These are phyloP conservation scores for Montipora cactus DNA, from an alignment of 64 coral and sea anemone genomes.

Conservation along the genomic window DNA sequence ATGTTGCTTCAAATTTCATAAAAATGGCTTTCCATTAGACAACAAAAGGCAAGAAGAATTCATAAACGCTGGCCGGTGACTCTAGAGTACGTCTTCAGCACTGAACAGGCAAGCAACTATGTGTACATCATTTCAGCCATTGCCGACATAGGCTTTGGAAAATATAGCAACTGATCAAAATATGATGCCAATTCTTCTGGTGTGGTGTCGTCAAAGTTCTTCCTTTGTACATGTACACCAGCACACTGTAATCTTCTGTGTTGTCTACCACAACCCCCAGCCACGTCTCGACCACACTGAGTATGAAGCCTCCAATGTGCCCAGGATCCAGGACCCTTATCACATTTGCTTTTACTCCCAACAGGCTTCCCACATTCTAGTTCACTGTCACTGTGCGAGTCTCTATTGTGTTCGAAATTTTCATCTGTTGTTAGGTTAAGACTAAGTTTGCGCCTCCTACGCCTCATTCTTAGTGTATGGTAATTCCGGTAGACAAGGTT, in stretches of 20 bases:
- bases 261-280: constrained; percentile 81
- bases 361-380: constrained; percentile 12
- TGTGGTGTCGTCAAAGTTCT: constrained; percentile 96
- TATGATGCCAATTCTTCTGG: constrained; percentile 98
- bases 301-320: constrained; percentile 1
- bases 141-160: constrained; percentile 99
- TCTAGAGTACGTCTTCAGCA: too few species aligned
- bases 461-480: constrained; percentile 19
- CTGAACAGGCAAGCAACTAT: neutral
- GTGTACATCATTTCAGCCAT: constrained; percentile 99
- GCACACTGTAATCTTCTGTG: constrained; percentile 75
- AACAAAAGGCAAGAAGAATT: neutral
- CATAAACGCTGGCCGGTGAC: neutral
- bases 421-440: constrained; percentile 8
- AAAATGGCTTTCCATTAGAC: neutral
- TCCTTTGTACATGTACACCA: constrained; percentile 50
- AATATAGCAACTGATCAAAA: constrained; percentile 95
- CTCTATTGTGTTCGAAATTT: constrained; percentile 6
- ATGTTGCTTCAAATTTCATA: neutral
- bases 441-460: constrained; percentile 23
- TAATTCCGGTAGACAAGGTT: constrained; percentile 12
- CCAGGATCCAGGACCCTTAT: neutral
- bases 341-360: neutral
- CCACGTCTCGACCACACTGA: constrained; percentile 17
- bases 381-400: constrained; percentile 27